Base-by-base conservation (phyloP, 2,113 vertebrate genomes). In the Caranx melampygus region DNA sequence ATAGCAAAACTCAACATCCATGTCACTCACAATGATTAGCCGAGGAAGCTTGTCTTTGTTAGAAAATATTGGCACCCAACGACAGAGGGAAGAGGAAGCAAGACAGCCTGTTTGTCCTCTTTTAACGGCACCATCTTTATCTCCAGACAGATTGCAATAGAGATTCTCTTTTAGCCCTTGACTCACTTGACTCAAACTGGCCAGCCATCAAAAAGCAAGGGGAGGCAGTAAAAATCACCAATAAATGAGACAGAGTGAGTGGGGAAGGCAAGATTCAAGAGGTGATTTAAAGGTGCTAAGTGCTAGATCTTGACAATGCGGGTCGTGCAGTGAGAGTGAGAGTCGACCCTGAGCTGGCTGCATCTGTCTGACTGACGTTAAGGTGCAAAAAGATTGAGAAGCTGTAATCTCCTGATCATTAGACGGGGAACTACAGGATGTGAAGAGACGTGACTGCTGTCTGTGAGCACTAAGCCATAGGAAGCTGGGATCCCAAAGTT, bases 341-440 rank as follows among this genome's bases (percentile, higher is more conserved):
- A 83, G 83, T 82, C 37, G 26, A 71, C 64, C 12, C 47, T 74
- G 61, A 75, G 72, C 61, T 76, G n/a, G 73, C 77, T 87, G 72
- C 76, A 16, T 79, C 58, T 64, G 81, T 87, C 85, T 90, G 81
- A 81, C 85, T 90, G 85, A 67, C 79, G 4, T 81, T 3, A 33
- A n/a, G 81, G 70, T 90, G 88, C 84, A 78, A 83, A 83, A 72
- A 63, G 81, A 84, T 47, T 51, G 68, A 75, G 67, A 64, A 69
- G 78, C 31, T 18, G 5, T 87, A 84, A 86, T 86, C 76, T 85
- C 79, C 49, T 78, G 74, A 77, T 86, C 74, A 84, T 89, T 86
- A 83, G 85, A 84, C 75, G 67, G 44, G 49, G 77, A 79, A 58
- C 66, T 71, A 42, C 84, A 89, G 85, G 89, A 87, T 82, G 88